Evolutionary conservation across 2,113 vertebrate species (phyloP), one percentile per base, ranked within the genome.

Genomic region (Plecturocebus donacophilus): DNA sequence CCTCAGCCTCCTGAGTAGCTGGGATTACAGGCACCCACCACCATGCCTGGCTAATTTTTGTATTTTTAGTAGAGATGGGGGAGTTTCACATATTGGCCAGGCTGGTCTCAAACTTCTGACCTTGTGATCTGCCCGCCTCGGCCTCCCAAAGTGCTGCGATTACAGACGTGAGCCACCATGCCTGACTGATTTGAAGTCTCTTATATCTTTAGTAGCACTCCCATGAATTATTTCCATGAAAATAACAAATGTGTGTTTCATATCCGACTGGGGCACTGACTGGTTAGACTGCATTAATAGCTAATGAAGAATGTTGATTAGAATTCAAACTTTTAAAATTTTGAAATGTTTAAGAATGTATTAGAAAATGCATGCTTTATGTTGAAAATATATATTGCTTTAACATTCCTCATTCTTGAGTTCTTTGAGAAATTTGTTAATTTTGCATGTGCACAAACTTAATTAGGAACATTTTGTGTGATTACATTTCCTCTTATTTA

Each of bases 331-430:
- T 84, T 94, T 96, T 92, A 88, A 95, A 92, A 97, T 1, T 92
- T 52, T 38, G 32, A 81, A 96, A 82, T 96, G 88, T 64, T 94
- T 94, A 71, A 92, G 95, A 97, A 79, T 77, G 94, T 97, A 68
- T 8, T 97, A 90, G 79, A 91, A 98, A 96, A 94, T 86, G 91
- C 0, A 52, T 95, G 56, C 66, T 95, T 95, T 96, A 4, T 97
- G 91, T 88, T 93, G 68, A 70, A 97, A 83, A 97, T 92, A 80
- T 38, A 32, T 21, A 54, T 97, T 98, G 96, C 95, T 98, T 98
- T 98, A 98, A 95, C 81, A 66, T 75, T 21, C 71, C 49, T 73
- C 91, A 40, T 52, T 75, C 89, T 20, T 96, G 25, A 17, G 92
- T 47, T 80, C 90, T 97, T 0, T 84, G 56, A 3, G 0, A 90